Conservation (phyloP, 2,888 invertebrate species). For the Drosophila silvestris region DNA sequence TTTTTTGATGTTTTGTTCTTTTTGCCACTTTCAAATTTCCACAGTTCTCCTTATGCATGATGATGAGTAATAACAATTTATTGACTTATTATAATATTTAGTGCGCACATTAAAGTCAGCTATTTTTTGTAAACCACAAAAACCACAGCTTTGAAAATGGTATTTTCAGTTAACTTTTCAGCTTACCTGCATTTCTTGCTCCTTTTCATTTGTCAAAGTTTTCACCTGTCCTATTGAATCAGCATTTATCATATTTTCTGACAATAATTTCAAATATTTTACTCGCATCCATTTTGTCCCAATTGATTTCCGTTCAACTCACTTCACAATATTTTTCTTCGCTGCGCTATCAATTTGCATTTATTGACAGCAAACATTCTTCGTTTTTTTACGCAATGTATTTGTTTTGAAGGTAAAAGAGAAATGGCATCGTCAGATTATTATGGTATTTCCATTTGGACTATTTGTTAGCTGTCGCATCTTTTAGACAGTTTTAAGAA, state of each 20-base stretch:
- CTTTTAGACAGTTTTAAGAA: slow-evolving; percentile 34
- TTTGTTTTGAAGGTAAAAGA: neutral
- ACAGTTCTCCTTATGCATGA: neutral
- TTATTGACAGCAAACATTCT: slow-evolving; percentile 61
- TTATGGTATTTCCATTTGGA: neutral
- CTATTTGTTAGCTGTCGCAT: slow-evolving; percentile 25
- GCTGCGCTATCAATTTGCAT: slow-evolving; percentile 66
- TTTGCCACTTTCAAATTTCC: slow-evolving; percentile 28
- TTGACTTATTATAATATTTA: neutral
- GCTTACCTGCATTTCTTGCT: neutral
- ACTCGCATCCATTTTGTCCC: slow-evolving; percentile 42
- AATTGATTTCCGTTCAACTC: slow-evolving; percentile 54
- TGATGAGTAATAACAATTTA: neutral
- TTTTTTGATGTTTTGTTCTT: slow-evolving; percentile 38
- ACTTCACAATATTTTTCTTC: slow-evolving; percentile 8
- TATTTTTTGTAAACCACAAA: neutral
- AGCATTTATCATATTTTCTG: slow-evolving; percentile 45
- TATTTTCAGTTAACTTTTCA: neutral
- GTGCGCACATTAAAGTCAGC: neutral
- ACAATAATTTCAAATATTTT: slow-evolving; percentile 35
- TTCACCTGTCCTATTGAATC: slow-evolving; percentile 20
- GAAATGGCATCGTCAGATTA: slow-evolving; percentile 6
- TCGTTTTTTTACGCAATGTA: slow-evolving; percentile 1
- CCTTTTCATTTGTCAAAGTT: neutral
- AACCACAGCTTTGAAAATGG: neutral